These are phyloP conservation scores for Hesperophylax magnus DNA, from an alignment of 1,140 invertebrate species.

Conservation along the genomic window DNA sequence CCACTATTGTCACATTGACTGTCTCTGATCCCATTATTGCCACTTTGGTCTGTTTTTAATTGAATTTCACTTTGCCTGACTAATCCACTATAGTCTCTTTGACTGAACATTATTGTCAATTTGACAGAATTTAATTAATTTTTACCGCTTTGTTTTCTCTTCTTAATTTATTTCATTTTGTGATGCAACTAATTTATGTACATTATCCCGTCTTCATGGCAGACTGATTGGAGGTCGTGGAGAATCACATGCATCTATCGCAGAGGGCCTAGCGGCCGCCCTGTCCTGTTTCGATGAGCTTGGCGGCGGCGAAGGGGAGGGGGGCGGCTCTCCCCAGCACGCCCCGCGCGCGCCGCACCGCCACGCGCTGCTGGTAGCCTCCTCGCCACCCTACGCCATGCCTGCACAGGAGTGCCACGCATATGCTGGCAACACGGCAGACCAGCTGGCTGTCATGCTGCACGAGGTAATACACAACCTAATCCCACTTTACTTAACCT, in stretches of 20 bases:
- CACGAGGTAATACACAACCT: conserved; percentile 56
- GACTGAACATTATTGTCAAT: too few species aligned
- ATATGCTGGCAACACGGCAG: conserved; percentile 76
- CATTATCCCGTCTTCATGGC: conserved; percentile 41
- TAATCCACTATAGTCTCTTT: too few species aligned
- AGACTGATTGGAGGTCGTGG: conserved; percentile 92
- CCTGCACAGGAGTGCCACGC: conserved; percentile 84
- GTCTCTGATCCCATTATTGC: too few species aligned
- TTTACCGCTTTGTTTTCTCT: too few species aligned
- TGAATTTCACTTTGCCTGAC: too few species aligned
- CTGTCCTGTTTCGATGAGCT: conserved; percentile 92
- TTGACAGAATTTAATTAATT: too few species aligned
- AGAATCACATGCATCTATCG: conserved; percentile 90
- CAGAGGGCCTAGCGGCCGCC: conserved; percentile 91
- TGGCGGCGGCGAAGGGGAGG: conserved; percentile 61
- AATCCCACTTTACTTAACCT: too few species aligned
- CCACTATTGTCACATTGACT: too few species aligned
- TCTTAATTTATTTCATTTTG: too few species aligned
- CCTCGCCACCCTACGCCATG: conserved; percentile 92
- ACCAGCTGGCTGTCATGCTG: conserved; percentile 62
- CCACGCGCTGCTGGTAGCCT: conserved; percentile 92
- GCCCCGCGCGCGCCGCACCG: conserved; percentile 60
- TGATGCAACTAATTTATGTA: too few species aligned
- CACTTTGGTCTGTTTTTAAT: too few species aligned
- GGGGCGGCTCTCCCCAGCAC: conserved; percentile 48